These are phyloP conservation scores for Euclidia mi DNA, from an alignment of 2,888 invertebrate species.

Conservation along the genomic window DNA sequence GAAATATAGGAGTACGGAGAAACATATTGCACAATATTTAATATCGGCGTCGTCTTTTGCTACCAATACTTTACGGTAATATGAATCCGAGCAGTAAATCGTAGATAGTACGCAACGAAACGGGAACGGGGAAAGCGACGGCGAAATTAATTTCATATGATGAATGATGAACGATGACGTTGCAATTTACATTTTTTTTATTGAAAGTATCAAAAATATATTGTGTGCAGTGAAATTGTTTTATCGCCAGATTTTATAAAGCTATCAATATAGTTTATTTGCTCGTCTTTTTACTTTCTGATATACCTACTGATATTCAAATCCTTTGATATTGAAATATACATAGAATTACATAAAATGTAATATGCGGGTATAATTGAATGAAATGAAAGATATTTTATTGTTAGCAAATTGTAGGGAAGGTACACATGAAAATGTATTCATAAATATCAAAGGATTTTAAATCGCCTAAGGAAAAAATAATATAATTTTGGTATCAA, in stretches of 20 bases:
- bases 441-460: no score
- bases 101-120: slow-evolving; percentile 77
- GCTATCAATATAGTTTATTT: not conserved
- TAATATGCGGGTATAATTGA: no score
- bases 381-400: no score
- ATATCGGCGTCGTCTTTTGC: slow-evolving; percentile 68
- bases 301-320: no score
- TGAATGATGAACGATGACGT: slow-evolving; percentile 87
- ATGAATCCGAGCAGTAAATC: slow-evolving; percentile 81
- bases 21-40: slow-evolving; percentile 66
- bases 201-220: slow-evolving; percentile 61
- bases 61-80: slow-evolving; percentile 75
- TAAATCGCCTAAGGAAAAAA: no score
- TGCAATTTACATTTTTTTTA: slow-evolving; percentile 81
- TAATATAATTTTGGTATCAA: no score
- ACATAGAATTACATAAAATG: no score
- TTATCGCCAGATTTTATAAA: slow-evolving; percentile 39
- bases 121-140: slow-evolving; percentile 71
- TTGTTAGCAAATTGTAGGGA: no score
- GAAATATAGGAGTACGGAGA: slow-evolving; percentile 28
- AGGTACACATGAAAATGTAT: no score
- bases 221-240: slow-evolving; percentile 59
- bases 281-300: no score
- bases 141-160: slow-evolving; percentile 87
- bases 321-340: no score